Evolutionary conservation across 2,113 vertebrate species (phyloP), one percentile per base, ranked within the genome.

Genomic region (Lampris incognitus): DNA sequence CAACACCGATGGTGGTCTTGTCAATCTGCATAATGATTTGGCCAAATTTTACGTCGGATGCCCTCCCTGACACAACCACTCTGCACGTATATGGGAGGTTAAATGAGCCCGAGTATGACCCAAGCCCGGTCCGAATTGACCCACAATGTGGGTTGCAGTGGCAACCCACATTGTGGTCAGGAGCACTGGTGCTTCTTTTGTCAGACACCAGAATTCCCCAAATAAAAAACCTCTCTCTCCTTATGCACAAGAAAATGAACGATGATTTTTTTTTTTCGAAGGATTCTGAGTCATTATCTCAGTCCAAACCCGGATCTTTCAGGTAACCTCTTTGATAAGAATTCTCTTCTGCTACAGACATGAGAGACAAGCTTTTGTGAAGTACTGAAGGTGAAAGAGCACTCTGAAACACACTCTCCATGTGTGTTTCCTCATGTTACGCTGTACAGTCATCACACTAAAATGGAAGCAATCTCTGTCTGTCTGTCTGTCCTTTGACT

Each of bases 111-210:
- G 24, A 24, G 24, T 24, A 0, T 24, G 24, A 24, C 24, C 24
- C 24, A 24, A 24, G 24, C 24, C 24, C 24, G 24, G 24, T 24
- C 24, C 24, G 0, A 24, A 24, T 24, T 0, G 24, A 24, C 24
- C 24, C 24, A 24, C 24, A n/a, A n/a, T n/a, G n/a, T 38, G 57
- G 52, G 66, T 49, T 7, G 11, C 67, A 78, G 54, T 59, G n/a
- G n/a, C n/a, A 24, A 24, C 24, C 24, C 24, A 24, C 24, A 24
- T 24, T 24, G 24, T 24, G 24, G 24, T 24, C 24, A 24, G 58
- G 56, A 57, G 61, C 49, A 72, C 63, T 72, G 59, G 70, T 52
- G 1, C 63, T 36, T 60, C 59, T 78, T n/a, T 55, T 48, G 58
- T 9, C 24, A 62, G 60, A 61, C 36, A 38, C 44, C 36, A 9